Evolutionary conservation across 2,888 invertebrate species (phyloP).

Genomic region (Heliconius ethilla): DNA sequence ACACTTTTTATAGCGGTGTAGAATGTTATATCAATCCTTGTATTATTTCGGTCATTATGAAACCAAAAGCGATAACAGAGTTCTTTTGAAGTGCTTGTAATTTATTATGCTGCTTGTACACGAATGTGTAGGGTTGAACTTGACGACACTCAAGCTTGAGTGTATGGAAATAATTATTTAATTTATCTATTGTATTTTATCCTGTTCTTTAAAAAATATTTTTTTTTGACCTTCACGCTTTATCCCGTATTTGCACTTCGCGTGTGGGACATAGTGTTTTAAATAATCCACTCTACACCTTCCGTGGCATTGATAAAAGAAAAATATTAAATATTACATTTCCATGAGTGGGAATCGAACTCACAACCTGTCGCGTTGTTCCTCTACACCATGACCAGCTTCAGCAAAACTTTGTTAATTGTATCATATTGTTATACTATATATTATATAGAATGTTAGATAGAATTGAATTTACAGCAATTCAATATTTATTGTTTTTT

Average conservation of each 20-base stretch:
- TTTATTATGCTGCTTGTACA: slow-evolving; percentile 23
- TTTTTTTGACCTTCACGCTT: not conserved
- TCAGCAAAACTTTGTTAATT: too few species aligned
- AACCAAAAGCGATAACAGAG: slow-evolving; percentile 29
- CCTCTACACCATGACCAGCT: too few species aligned
- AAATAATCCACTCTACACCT: too few species aligned
- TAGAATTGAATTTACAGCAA: too few species aligned
- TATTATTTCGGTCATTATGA: slow-evolving; percentile 34
- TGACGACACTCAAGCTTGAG: not conserved
- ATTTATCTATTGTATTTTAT: not conserved
- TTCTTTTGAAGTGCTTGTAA: slow-evolving; percentile 24
- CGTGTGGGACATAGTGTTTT: not conserved
- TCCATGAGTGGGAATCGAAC: too few species aligned
- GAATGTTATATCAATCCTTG: slow-evolving; percentile 4
- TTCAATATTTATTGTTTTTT: too few species aligned
- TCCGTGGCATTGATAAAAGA: too few species aligned
- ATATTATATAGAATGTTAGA: not conserved
- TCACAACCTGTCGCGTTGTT: too few species aligned
- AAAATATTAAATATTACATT: too few species aligned
- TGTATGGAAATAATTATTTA: not conserved
- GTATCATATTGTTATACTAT: too few species aligned
- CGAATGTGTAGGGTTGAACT: not conserved
- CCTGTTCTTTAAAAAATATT: not conserved
- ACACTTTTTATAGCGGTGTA: not conserved
- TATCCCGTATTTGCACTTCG: not conserved